Evolutionary conservation across 2,797 vertebrate genomes (phyloP).

Genomic region (Pogonophryne albipinna): DNA sequence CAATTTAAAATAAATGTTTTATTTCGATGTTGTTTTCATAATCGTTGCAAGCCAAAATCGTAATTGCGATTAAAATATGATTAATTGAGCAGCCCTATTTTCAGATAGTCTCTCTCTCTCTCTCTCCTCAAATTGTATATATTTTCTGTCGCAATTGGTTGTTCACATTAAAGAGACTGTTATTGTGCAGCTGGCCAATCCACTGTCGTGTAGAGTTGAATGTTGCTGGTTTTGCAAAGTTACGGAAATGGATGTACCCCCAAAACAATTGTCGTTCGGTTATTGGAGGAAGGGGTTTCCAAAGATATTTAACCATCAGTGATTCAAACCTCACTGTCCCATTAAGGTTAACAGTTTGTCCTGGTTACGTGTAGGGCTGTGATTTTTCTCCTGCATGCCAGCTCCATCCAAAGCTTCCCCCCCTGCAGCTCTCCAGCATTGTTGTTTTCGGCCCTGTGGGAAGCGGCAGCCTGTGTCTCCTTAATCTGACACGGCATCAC

Average conservation of each 20-base stretch:
- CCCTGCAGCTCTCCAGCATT: slow-evolving; percentile 46
- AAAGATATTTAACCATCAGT: background rate
- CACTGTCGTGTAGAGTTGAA: background rate
- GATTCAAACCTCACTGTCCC: background rate
- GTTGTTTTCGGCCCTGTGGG: slow-evolving; percentile 65
- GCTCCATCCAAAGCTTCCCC: slow-evolving; percentile 47
- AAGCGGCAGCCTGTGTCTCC: slow-evolving; percentile 68
- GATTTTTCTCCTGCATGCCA: slow-evolving; percentile 28
- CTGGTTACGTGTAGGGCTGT: background rate
- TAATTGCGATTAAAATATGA: no score
- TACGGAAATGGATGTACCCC: background rate
- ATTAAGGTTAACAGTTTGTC: background rate
- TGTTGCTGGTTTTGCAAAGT: background rate
- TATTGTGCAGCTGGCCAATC: background rate
- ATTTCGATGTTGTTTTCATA: no score
- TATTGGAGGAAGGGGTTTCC: background rate
- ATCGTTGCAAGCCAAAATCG: no score
- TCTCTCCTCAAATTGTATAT: no score
- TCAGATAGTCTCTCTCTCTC: no score
- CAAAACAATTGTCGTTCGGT: background rate
- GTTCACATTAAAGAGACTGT: no score
- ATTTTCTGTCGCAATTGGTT: no score
- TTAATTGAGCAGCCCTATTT: no score
- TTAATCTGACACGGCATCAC: slow-evolving; percentile 73
- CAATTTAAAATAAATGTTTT: no score